phyloP scores from a whole-genome alignment of 2,113 vertebrate species.

The Microcebus griseorufus region DNA sequence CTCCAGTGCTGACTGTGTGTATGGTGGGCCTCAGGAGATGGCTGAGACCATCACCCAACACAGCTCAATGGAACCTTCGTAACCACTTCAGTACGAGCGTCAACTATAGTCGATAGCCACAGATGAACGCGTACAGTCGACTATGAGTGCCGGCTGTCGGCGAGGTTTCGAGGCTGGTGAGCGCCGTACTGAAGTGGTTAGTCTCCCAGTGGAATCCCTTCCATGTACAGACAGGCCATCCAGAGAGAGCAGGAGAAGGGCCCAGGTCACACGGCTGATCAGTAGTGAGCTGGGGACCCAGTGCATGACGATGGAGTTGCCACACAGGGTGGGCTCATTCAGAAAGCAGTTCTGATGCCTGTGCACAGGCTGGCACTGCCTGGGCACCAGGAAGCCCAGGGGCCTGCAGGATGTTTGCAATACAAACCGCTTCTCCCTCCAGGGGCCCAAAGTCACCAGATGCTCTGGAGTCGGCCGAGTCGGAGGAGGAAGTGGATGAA shows the following conservation, averaged over 20 bases:
- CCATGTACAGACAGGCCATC: neutral
- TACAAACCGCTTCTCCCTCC: slow-evolving; percentile 26
- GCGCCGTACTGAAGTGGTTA: too few species aligned
- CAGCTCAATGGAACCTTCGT: neutral
- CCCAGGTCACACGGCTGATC: neutral
- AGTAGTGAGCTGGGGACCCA: neutral
- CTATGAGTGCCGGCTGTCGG: too few species aligned
- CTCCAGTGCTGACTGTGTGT: rapidly evolving
- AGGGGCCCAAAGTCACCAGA: slow-evolving; percentile 91
- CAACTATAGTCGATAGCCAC: too few species aligned
- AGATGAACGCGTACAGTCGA: too few species aligned
- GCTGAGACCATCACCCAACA: neutral
- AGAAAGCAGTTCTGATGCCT: rapidly evolving
- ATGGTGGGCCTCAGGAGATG: rapidly evolving
- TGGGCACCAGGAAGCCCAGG: neutral
- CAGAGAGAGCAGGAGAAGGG: neutral
- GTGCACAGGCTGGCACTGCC: rapidly evolving
- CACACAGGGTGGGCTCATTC: neutral
- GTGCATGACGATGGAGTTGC: rapidly evolving
- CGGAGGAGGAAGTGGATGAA: slow-evolving; percentile 95
- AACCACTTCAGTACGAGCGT: too few species aligned
- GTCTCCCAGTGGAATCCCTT: neutral
- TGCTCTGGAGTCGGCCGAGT: slow-evolving; percentile 84
- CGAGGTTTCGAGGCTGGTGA: too few species aligned
- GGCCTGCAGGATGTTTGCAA: neutral